Percentiles rank a stretch among this genome's conserved stretches.
Evolutionary conservation across 2,113 vertebrate species (phyloP).

Genomic region (Oncorhynchus mykiss): DNA sequence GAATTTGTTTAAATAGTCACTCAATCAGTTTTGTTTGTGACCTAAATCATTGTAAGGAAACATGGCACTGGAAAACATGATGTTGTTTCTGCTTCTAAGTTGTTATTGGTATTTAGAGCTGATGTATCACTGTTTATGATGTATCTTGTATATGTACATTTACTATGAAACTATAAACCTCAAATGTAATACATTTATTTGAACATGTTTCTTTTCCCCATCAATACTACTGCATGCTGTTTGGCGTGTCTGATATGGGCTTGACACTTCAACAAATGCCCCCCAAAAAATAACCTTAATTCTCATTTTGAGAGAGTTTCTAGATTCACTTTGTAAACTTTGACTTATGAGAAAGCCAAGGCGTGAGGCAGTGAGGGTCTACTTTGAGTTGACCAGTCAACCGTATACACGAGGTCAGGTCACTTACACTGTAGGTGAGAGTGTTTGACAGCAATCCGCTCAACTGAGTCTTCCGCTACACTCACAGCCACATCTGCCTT

Average conservation of each 20-base stretch:
- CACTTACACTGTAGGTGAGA: neutral
- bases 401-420: too few relatives aligned
- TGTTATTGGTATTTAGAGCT: neutral
- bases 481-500: too few relatives aligned
- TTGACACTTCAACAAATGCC: too few relatives aligned
- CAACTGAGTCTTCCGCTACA: too few relatives aligned
- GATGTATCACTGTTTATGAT: neutral
- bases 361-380: too few relatives aligned
- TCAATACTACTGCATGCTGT: constrained; percentile 1
- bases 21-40: neutral
- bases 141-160: constrained; percentile 24
- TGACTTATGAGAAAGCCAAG: too few relatives aligned
- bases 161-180: constrained; percentile 8
- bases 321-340: too few relatives aligned
- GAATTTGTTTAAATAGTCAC: too few relatives aligned
- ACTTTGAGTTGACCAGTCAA: too few relatives aligned
- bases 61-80: neutral
- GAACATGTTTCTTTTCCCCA: constrained; percentile 8
- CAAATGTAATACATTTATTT: constrained; percentile 40
- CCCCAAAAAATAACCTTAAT: neutral
- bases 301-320: neutral
- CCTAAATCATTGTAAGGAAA: neutral
- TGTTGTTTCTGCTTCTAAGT: neutral
- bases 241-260: neutral
- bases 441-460: too few relatives aligned